These are phyloP conservation scores for Tragelaphus imberbis DNA, from an alignment of 2,113 vertebrate species.

Conservation along the genomic window DNA sequence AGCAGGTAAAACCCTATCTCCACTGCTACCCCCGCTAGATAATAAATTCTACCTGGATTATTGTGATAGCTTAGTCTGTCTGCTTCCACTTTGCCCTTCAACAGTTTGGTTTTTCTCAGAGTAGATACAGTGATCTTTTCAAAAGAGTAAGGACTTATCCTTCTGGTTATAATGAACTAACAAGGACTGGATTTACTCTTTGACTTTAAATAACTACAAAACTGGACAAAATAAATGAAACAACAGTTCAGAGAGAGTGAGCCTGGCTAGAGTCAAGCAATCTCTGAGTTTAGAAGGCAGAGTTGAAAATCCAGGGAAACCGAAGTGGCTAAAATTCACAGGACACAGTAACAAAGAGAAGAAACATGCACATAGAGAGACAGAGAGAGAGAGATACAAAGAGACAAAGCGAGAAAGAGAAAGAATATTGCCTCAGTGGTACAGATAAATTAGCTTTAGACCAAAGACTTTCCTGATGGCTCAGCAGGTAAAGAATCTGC, in stretches of 20 bases:
- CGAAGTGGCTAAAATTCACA: background rate
- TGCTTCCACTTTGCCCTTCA: background rate
- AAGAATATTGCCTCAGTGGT: background rate
- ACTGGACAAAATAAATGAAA: background rate
- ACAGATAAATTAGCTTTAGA: background rate
- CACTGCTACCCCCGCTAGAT: background rate
- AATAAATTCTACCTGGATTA: background rate
- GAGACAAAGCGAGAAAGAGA: background rate
- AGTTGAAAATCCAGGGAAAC: background rate
- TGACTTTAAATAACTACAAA: constrained; percentile 1
- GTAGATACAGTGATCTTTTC: constrained; percentile 7
- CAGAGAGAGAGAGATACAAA: background rate
- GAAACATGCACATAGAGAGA: background rate
- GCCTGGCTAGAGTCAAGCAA: background rate
- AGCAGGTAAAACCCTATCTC: background rate
- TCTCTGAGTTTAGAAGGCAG: background rate
- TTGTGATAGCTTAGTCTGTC: background rate
- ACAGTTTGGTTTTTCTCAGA: background rate
- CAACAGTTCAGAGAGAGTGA: background rate
- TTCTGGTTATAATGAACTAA: background rate
- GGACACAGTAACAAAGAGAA: background rate
- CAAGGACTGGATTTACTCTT: background rate
- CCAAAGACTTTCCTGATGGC: background rate
- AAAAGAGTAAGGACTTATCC: background rate
- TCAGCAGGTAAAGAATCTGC: background rate